phyloP scores from a whole-genome alignment of 1,140 invertebrate genomes.

The Drosophila yakuba region DNA sequence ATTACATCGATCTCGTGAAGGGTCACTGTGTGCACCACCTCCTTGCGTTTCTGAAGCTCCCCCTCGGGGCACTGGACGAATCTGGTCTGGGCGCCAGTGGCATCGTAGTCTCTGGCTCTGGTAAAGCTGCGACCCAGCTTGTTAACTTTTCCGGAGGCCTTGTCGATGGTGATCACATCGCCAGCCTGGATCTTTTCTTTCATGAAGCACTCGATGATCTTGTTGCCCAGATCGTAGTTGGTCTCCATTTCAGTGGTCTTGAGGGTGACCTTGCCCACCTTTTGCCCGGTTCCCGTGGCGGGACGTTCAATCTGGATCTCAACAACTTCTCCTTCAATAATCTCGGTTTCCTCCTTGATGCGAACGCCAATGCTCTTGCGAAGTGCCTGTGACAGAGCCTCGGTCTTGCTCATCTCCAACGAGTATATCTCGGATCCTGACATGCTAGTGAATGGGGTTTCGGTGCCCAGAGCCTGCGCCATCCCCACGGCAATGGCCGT shows the following conservation, averaged over 20 bases:
- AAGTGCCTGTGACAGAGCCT: constrained; percentile 98
- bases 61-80: constrained; percentile 99
- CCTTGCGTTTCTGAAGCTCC: constrained; percentile 99
- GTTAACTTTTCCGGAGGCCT: constrained; percentile 98
- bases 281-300: constrained; percentile 94
- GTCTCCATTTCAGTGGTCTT: constrained; percentile 99
- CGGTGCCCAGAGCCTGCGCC: constrained; percentile 96
- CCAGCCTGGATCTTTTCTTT: constrained; percentile 99
- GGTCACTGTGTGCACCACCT: constrained; percentile 99
- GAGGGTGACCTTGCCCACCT: constrained; percentile 96
- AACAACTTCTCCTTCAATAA: constrained; percentile 99
- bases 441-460: constrained; percentile 99
- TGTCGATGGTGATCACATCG: constrained; percentile 99
- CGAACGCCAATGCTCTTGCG: constrained; percentile 98
- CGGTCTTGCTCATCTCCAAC: constrained; percentile 99
- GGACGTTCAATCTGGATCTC: constrained; percentile 98
- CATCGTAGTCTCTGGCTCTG: constrained; percentile 98
- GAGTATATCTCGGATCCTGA: constrained; percentile 98
- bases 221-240: constrained; percentile 98
- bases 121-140: constrained; percentile 98
- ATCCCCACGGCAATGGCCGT: constrained; percentile 99
- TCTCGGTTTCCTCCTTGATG: constrained; percentile 99
- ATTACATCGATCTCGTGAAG: constrained; percentile 99
- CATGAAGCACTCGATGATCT: constrained; percentile 98
- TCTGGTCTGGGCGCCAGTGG: constrained; percentile 95